Conservation (phyloP, 2,888 invertebrate species). For the Trachelus iudaicus region DNA sequence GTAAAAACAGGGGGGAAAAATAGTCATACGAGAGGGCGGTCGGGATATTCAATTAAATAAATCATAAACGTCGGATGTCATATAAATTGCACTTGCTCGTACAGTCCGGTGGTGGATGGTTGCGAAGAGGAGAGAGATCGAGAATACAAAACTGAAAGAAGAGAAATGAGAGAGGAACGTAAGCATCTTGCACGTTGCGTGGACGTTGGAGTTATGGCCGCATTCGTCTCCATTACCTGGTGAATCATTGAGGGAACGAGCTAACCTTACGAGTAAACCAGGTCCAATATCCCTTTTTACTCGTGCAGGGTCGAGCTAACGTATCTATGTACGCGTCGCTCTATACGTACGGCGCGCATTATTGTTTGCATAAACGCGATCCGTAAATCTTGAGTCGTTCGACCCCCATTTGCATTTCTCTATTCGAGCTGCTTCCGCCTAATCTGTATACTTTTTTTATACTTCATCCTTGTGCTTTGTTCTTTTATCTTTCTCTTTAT, state of each 20-base stretch:
- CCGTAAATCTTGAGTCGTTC: constrained; percentile 38
- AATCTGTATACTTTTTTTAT: background rate
- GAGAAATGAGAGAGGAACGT: constrained; percentile 7
- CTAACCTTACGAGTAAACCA: constrained; percentile 45
- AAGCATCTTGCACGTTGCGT: constrained; percentile 13
- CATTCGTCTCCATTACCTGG: constrained; percentile 62
- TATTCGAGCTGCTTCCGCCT: background rate
- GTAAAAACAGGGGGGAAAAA: constrained; percentile 4
- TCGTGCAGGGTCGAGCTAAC: background rate
- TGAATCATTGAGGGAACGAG: constrained; percentile 57
- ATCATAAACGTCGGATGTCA: constrained; percentile 11
- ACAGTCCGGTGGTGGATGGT: background rate
- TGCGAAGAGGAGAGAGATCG: background rate
- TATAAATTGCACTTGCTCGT: constrained; percentile 1
- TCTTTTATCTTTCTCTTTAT: background rate
- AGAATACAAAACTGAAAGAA: background rate
- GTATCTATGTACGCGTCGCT: constrained; percentile 8
- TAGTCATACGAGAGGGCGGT: background rate
- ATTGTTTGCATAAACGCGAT: constrained; percentile 61
- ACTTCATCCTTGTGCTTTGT: background rate
- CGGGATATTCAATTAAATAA: constrained; percentile 8
- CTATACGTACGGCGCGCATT: constrained; percentile 29
- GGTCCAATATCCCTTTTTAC: constrained; percentile 40
- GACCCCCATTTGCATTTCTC: background rate
- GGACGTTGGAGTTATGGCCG: constrained; percentile 55